Conservation (phyloP, 2,113 vertebrate genomes). For the Galemys pyrenaicus region DNA sequence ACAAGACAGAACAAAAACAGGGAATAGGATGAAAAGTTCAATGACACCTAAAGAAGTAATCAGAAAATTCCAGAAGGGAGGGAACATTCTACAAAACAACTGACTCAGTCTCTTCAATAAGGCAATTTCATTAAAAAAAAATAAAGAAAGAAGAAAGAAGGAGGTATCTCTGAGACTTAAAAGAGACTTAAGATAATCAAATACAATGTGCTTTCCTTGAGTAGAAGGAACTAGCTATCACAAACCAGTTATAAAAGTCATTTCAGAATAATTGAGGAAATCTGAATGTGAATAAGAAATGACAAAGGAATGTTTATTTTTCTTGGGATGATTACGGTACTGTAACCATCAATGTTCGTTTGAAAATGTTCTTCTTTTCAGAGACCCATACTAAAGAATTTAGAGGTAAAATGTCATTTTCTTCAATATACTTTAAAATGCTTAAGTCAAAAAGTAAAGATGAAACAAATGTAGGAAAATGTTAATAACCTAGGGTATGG, state of each 20-base stretch:
- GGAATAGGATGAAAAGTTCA: neutral
- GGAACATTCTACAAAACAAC: neutral
- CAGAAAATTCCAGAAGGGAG: neutral
- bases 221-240: slow-evolving; percentile 32
- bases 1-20: neutral
- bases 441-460: neutral
- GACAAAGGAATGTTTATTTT: neutral
- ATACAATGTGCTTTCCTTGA: neutral
- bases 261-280: slow-evolving; percentile 17
- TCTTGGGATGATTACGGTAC: neutral
- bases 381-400: neutral
- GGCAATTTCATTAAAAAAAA: neutral
- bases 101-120: neutral
- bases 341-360: neutral
- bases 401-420: slow-evolving; percentile 34
- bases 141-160: neutral
- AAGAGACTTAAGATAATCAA: neutral
- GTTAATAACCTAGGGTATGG: neutral
- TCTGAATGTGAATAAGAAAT: neutral
- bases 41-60: neutral
- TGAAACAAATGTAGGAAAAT: slow-evolving; percentile 25
- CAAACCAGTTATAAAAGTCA: slow-evolving; percentile 31
- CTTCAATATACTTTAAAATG: slow-evolving; percentile 17
- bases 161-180: neutral
- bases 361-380: slow-evolving; percentile 9